Conservation (phyloP, 2,797 vertebrate genomes). For the Dipus sagitta region DNA sequence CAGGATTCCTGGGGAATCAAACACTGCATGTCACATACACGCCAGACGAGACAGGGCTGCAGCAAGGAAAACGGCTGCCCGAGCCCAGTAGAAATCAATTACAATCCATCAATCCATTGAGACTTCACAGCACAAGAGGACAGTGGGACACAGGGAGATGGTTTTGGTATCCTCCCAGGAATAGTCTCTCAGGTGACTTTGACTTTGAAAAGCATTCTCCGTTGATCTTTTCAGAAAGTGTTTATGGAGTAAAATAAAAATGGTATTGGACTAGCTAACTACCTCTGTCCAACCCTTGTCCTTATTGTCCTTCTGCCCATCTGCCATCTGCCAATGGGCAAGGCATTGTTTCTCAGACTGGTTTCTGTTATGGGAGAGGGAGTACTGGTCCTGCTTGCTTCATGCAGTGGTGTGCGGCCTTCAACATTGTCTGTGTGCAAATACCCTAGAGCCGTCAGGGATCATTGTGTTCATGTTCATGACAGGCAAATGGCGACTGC, state of each 20-base stretch:
- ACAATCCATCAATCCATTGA: rapidly evolving
- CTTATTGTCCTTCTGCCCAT: not conserved
- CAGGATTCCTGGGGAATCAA: not conserved
- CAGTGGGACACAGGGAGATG: not conserved
- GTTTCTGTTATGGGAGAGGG: not conserved
- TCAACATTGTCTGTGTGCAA: not conserved
- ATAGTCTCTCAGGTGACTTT: not conserved
- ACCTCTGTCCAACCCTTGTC: not conserved
- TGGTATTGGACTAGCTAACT: not conserved
- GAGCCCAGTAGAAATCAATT: not conserved
- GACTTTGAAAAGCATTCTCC: not conserved
- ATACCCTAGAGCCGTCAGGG: rapidly evolving
- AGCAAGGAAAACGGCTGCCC: not conserved
- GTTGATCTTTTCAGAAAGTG: not conserved
- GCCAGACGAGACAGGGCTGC: not conserved
- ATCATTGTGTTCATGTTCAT: not conserved
- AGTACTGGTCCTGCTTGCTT: not conserved
- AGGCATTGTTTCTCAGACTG: not conserved
- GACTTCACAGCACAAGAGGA: not conserved
- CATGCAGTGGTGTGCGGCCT: rapidly evolving
- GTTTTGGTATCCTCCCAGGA: not conserved
- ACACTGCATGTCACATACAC: rapidly evolving
- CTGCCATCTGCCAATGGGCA: rapidly evolving
- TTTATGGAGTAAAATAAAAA: not conserved
- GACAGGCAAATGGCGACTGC: not conserved